A percentile compares a stretch with the other conserved stretches of the same genome.
These are phyloP conservation scores for Littorina saxatilis DNA, from an alignment of 1,140 invertebrate species.

Conservation along the genomic window DNA sequence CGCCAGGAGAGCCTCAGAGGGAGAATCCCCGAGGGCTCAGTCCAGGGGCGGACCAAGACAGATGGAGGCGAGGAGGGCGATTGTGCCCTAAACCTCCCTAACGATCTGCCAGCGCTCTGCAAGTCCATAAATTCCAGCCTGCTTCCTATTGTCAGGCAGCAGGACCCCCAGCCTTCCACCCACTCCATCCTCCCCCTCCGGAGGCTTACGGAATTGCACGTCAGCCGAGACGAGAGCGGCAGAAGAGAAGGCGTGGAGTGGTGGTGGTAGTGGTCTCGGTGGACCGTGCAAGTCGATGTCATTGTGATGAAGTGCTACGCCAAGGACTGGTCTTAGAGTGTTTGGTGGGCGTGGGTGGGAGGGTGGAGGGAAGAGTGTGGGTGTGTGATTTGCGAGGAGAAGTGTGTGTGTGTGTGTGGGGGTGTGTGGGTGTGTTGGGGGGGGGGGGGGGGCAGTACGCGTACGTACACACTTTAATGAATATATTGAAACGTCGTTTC, in stretches of 20 bases:
- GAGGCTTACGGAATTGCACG: neutral
- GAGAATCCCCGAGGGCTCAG: neutral
- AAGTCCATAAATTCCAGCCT: slow-evolving; percentile 19
- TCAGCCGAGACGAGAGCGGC: neutral
- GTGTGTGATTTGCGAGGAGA: too few relatives aligned
- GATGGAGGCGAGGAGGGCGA: slow-evolving; percentile 12
- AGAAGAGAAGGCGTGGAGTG: neutral
- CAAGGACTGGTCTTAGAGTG: too few relatives aligned
- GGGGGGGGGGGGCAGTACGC: too few relatives aligned
- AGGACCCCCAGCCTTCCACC: too few relatives aligned
- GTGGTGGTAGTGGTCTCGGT: neutral
- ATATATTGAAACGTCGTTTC: too few relatives aligned
- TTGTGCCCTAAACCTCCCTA: neutral
- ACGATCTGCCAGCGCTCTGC: slow-evolving; percentile 16
- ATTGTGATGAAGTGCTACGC: too few relatives aligned
- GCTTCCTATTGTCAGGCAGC: slow-evolving; percentile 1
- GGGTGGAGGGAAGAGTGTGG: too few relatives aligned
- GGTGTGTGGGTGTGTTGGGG: too few relatives aligned
- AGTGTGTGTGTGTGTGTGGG: too few relatives aligned
- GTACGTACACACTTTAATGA: too few relatives aligned
- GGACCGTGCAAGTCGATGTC: neutral
- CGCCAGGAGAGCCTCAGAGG: neutral
- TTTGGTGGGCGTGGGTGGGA: too few relatives aligned
- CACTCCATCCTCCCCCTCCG: too few relatives aligned
- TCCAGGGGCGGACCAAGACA: slow-evolving; percentile 12